Base-by-base conservation (phyloP, 2,113 vertebrate species). In the Todiramphus chloris region DNA sequence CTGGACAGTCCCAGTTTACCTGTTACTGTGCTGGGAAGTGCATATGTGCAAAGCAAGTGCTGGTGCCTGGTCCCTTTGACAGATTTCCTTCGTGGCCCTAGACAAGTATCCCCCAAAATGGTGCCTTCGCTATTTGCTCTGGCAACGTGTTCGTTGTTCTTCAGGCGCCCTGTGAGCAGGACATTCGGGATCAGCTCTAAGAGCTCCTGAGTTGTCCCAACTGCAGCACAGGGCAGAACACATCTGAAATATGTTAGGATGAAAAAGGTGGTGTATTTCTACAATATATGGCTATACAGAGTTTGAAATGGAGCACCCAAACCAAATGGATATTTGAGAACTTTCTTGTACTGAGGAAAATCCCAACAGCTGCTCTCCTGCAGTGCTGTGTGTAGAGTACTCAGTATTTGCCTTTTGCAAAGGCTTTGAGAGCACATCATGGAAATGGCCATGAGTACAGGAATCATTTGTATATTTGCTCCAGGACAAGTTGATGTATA, bases 141-240 rank as follows among this genome's bases (percentile, higher is more conserved):
- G 31, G 10, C 19, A 37, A 35, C 41, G 20, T 58, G 20, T 39
- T 63, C 1, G 0, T 59, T 59, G 25, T 35, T 90, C 55, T 84
- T 75, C 0, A 1, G 30, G 27, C 0, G 1, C 3, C 2, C 13
- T 1, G 0, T 33, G 16, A 79, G n/a, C 33, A 53, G 35, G 18
- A 46, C 5, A 6, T 37, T 41, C 46, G n/a, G 50, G 44, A 31
- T 70, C 55, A 70, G 30, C 41, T 58, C 39, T 74, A 21, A 24
- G 27, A 56, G 30, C 78, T 90, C 39, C 66, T 58, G 55, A 41
- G 30, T 46, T 69, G 23, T 70, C 46, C 46, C 27, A 30, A 28
- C 11, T 76, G 48, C 37, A 63, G 3, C 35, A 66, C 16, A 25
- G 37, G 27, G 24, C 37, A 55, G 58, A 51, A 53, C 28, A 30